Base-by-base conservation (phyloP, 2,888 invertebrate species). In the Pegoplata infirma region DNA sequence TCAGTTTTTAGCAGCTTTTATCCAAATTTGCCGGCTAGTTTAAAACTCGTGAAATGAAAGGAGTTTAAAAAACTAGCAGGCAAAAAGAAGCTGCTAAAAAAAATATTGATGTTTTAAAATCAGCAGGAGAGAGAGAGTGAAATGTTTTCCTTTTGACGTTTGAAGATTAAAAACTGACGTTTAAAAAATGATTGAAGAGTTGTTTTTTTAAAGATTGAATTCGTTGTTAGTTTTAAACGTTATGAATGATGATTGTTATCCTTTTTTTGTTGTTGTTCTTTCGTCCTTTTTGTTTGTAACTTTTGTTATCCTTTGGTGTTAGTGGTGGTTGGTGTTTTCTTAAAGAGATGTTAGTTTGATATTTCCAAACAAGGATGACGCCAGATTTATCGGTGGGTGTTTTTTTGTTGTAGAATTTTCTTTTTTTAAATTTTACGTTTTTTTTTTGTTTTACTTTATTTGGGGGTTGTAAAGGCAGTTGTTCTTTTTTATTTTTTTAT, bases 331-430 rank as follows among this genome's bases (percentile, higher is more conserved):
- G 12, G 17, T 36, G 10, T 36, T 53, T 66, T 59, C 28, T 56
- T 21, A 61, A 25, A n/a, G n/a, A n/a, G n/a, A 25, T 58, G 64
- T 66, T 53, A 47, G 28, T 19, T 51, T 61, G n/a, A n/a, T n/a
- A n/a, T n/a, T n/a, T n/a, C n/a, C n/a, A n/a, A n/a, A n/a, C n/a
- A n/a, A 71, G 44, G 63, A 63, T 72, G 61, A 28, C 56, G 79
- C 75, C 79, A 79, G 79, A 79, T 75, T 76, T 64, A 25, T 80
- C 76, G 76, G 80, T 76, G 80, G 76, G 80, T 72, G 49, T 61
- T 36, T 25, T 25, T 63, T 73, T 73, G 17, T 79, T 71, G 69
- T 61, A 61, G 40, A 40, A 17, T 28, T 74, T 74, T 51, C 40
- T 51, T 49, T 32, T 8, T 61, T 44, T 51, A 25, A n/a, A 2